Conservation (phyloP, 2,113 vertebrate species). For the Murina feae region DNA sequence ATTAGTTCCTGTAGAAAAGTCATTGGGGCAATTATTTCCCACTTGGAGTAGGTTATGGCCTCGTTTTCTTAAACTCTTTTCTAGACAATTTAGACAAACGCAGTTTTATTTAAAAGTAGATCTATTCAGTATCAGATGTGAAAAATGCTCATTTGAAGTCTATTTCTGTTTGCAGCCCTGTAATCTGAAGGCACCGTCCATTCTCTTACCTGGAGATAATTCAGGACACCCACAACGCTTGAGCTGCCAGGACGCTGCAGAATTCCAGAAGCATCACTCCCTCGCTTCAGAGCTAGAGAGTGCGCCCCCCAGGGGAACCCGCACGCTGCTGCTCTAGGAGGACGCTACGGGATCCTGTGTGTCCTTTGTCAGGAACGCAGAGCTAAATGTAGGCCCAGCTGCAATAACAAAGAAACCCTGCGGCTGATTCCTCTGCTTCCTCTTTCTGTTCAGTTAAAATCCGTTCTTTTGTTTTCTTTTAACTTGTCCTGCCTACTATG, state of each 20-base stretch:
- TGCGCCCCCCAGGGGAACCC: background rate
- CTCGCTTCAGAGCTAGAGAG: background rate
- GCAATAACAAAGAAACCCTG: background rate
- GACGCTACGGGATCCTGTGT: background rate
- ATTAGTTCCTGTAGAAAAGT: background rate
- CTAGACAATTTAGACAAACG: background rate
- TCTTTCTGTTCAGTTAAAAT: background rate
- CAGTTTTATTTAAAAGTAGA: background rate
- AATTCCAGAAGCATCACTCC: background rate
- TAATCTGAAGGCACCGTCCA: background rate
- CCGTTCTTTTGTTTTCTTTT: background rate
- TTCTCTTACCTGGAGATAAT: background rate
- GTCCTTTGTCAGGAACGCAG: background rate
- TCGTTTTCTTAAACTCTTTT: background rate
- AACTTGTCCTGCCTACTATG: background rate
- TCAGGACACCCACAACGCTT: background rate
- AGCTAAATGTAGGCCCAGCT: background rate
- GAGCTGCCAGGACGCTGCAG: background rate
- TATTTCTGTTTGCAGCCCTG: background rate
- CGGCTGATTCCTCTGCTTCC: background rate
- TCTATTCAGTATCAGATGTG: background rate
- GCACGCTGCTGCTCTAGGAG: background rate
- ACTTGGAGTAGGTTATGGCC: background rate
- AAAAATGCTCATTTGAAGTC: background rate
- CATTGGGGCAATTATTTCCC: background rate